phyloP scores from a whole-genome alignment of 2,888 invertebrate genomes.

The Tinea pellionella region DNA sequence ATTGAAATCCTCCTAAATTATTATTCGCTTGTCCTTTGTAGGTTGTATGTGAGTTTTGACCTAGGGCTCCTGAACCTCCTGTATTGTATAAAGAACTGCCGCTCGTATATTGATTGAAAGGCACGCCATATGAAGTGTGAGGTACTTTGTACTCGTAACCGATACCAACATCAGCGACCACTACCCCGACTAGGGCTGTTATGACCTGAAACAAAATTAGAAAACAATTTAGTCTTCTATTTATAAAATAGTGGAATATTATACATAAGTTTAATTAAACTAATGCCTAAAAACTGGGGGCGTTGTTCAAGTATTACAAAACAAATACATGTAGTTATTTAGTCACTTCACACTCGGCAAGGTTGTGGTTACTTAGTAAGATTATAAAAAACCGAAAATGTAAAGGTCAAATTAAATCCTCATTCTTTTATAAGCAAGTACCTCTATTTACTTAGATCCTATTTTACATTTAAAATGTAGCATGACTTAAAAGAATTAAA shows the following conservation, averaged over 20 bases:
- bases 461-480: neutral
- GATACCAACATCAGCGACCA: conserved; percentile 36
- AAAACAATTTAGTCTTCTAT: neutral
- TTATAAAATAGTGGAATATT: no score
- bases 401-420: neutral
- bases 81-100: conserved; percentile 16
- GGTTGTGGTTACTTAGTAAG: neutral
- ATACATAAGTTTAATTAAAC: no score
- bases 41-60: neutral
- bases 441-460: no score
- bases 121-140: conserved; percentile 48
- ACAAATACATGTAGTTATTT: neutral
- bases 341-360: conserved; percentile 1
- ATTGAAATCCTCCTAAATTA: neutral
- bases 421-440: neutral
- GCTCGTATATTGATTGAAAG: conserved; percentile 32
- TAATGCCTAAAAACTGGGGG: no score
- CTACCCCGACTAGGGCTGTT: conserved; percentile 34
- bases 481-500: neutral
- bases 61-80: neutral
- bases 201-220: conserved; percentile 37
- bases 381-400: neutral
- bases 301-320: neutral
- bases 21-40: neutral
- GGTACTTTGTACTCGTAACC: conserved; percentile 55